Conservation (phyloP, 2,888 invertebrate species). For the Fissipunctia ypsillon region DNA sequence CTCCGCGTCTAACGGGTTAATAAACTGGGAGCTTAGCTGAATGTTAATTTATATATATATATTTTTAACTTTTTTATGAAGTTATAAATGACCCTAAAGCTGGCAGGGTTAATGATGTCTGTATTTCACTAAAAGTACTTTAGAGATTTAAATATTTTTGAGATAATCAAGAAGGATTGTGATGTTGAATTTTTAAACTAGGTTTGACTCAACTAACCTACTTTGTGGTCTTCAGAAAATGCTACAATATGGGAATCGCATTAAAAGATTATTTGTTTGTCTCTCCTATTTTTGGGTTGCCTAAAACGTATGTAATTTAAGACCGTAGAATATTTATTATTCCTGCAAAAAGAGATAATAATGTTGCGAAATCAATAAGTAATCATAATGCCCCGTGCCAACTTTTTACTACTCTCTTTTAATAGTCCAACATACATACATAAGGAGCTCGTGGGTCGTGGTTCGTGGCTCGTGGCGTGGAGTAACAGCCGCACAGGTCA, state of each 20-base stretch:
- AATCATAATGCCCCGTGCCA: background rate
- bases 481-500: too few relatives aligned
- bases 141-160: conserved; percentile 29
- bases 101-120: conserved; percentile 51
- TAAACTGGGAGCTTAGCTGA: conserved; percentile 67
- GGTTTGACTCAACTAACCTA: conserved; percentile 3
- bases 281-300: background rate
- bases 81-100: conserved; percentile 41
- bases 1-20: conserved; percentile 70
- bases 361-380: background rate
- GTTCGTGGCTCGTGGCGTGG: too few relatives aligned
- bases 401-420: background rate
- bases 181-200: conserved; percentile 24
- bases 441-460: too few relatives aligned
- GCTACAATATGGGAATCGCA: conserved; percentile 4
- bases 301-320: background rate
- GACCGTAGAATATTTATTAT: background rate
- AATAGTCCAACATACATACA: background rate
- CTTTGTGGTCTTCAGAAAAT: conserved; percentile 16
- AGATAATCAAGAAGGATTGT: conserved; percentile 18
- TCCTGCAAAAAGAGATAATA: background rate
- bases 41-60: conserved; percentile 63
- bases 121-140: conserved; percentile 44
- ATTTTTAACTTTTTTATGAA: conserved; percentile 48
- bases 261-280: background rate